Conservation (phyloP, 2,888 invertebrate genomes). For the Pyrocoelia pectoralis region DNA sequence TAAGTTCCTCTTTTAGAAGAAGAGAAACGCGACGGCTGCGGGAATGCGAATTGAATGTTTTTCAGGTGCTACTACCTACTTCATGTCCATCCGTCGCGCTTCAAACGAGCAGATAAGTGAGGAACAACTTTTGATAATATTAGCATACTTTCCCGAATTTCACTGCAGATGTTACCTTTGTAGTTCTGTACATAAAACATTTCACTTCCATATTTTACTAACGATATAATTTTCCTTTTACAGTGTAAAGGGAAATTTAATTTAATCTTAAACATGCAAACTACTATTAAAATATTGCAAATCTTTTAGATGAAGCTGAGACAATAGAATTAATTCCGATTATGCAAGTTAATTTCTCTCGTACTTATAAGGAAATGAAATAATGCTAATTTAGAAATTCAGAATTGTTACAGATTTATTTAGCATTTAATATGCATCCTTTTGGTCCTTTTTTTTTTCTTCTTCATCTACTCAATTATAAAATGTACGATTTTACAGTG, state of each 20-base stretch:
- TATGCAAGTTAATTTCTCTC: constrained; percentile 20
- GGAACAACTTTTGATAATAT: constrained; percentile 52
- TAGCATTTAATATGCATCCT: constrained; percentile 19
- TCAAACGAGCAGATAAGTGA: constrained; percentile 48
- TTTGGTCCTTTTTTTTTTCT: not conserved
- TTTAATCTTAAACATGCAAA: constrained; percentile 4
- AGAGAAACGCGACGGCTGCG: constrained; percentile 27
- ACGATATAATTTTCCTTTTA: not conserved
- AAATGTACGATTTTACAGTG: not conserved
- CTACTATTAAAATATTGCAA: not conserved
- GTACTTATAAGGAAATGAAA: constrained; percentile 13
- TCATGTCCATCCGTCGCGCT: constrained; percentile 45
- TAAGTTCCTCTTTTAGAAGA: constrained; percentile 31
- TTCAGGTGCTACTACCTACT: constrained; percentile 54
- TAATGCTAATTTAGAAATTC: constrained; percentile 27
- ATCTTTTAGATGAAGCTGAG: not conserved
- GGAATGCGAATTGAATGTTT: constrained; percentile 49
- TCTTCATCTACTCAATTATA: not conserved
- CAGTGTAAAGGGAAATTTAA: not conserved
- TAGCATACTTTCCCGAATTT: constrained; percentile 52
- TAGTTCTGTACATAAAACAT: constrained; percentile 27
- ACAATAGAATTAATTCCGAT: constrained; percentile 16
- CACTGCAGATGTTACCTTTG: constrained; percentile 45
- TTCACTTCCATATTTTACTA: constrained; percentile 8
- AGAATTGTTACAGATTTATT: constrained; percentile 21